These are phyloP conservation scores for Gymnogyps californianus DNA, from an alignment of 2,113 vertebrate species.

Conservation along the genomic window DNA sequence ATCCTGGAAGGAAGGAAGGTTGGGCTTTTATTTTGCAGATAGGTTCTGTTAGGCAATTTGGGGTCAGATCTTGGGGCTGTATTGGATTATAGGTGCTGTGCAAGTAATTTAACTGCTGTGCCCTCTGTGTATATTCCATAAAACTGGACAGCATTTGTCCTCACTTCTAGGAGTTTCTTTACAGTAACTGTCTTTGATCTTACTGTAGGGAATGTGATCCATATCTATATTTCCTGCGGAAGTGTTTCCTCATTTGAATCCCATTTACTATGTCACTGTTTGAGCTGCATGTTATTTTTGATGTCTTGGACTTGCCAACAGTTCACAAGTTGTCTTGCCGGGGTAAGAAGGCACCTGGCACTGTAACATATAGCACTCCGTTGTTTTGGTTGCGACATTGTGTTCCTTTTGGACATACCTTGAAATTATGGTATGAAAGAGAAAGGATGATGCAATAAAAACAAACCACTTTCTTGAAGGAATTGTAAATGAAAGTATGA, in stretches of 20 bases:
- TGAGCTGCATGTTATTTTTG: neutral
- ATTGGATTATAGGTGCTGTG: neutral
- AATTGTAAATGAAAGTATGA: neutral
- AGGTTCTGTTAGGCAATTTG: neutral
- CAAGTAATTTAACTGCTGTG: neutral
- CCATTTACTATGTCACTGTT: neutral
- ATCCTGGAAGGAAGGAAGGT: neutral
- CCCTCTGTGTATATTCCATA: neutral
- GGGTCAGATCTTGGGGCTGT: neutral
- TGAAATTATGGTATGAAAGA: neutral
- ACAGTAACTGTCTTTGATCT: neutral
- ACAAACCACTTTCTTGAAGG: neutral
- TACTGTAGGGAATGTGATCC: neutral
- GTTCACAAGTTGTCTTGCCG: neutral
- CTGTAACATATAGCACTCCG: accelerated
- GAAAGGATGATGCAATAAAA: neutral
- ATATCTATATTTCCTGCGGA: neutral
- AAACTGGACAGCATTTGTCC: neutral
- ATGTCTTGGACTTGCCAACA: neutral
- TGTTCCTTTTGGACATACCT: neutral
- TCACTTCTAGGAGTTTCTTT: neutral
- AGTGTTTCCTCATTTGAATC: neutral
- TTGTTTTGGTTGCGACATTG: neutral
- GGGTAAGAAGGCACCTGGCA: neutral
- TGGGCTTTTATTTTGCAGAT: neutral